Evolutionary conservation across 2,113 vertebrate genomes (phyloP).

Genomic region (Arvicanthis niloticus): DNA sequence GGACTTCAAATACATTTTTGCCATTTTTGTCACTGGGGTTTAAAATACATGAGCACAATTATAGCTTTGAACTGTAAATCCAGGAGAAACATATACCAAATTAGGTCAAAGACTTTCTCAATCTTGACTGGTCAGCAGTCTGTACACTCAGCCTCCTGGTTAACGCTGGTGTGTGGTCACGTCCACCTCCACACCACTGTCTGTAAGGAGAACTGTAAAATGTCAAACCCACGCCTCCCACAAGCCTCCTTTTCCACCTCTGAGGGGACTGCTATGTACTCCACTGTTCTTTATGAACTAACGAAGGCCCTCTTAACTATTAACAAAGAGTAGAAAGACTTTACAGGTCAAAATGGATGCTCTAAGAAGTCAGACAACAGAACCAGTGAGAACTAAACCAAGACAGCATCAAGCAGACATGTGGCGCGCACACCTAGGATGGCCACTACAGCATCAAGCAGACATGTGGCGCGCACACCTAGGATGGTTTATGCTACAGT

Average conservation of each 20-base stretch:
- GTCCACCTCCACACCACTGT: neutral
- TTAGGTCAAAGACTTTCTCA: conserved; percentile 26
- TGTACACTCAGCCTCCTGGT: neutral
- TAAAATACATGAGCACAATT: neutral
- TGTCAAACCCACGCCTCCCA: neutral
- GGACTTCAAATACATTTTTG: conserved; percentile 33
- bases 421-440: neutral
- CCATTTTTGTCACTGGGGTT: conserved; percentile 7
- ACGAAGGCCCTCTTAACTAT: neutral
- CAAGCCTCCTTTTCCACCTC: neutral
- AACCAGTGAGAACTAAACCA: neutral
- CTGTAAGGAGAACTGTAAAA: neutral
- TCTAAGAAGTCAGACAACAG: neutral
- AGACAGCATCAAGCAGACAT: conserved; percentile 26
- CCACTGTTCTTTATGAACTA: conserved; percentile 33
- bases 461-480: neutral
- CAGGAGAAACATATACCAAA: conserved; percentile 47
- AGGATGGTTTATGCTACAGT: conserved; percentile 17
- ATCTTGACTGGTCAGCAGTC: neutral
- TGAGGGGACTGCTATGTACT: neutral
- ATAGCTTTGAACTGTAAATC: neutral
- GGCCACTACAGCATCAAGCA: conserved; percentile 44
- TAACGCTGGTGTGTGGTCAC: neutral
- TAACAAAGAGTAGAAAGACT: neutral
- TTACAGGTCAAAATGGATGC: conserved; percentile 26